These are phyloP conservation scores for Paramormyrops hopkinsi DNA, from an alignment of 2,797 vertebrate species.

Conservation along the genomic window DNA sequence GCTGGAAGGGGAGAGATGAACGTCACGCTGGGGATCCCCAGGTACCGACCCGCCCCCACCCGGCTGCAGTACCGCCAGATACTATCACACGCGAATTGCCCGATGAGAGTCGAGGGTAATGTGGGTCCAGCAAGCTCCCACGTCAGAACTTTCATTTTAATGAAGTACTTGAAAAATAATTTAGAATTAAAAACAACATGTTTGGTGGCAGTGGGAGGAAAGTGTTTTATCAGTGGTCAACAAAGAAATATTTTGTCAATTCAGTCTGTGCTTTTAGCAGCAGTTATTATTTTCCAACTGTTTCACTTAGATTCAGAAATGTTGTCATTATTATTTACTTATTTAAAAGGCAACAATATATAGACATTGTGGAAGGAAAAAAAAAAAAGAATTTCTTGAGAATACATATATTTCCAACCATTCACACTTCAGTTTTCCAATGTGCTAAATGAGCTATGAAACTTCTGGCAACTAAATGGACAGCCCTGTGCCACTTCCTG, in stretches of 20 bases:
- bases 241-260: neutral
- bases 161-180: neutral
- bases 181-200: neutral
- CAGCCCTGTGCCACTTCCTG: neutral
- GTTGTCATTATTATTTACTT: neutral
- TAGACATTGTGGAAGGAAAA: neutral
- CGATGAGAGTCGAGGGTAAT: neutral
- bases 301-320: neutral
- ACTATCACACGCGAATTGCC: neutral
- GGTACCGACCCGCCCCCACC: constrained; percentile 51
- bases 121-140: neutral
- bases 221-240: neutral
- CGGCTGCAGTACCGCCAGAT: neutral
- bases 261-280: neutral
- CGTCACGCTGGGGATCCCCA: constrained; percentile 92
- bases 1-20: constrained; percentile 99
- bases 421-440: neutral
- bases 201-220: neutral
- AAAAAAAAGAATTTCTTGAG: neutral
- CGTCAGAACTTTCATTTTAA: neutral
- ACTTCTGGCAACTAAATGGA: neutral
- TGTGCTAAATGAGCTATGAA: neutral
- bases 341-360: neutral
- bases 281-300: neutral
- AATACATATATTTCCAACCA: neutral